These are phyloP conservation scores for Mythimna vitellina DNA, from an alignment of 2,888 invertebrate genomes.

Conservation along the genomic window DNA sequence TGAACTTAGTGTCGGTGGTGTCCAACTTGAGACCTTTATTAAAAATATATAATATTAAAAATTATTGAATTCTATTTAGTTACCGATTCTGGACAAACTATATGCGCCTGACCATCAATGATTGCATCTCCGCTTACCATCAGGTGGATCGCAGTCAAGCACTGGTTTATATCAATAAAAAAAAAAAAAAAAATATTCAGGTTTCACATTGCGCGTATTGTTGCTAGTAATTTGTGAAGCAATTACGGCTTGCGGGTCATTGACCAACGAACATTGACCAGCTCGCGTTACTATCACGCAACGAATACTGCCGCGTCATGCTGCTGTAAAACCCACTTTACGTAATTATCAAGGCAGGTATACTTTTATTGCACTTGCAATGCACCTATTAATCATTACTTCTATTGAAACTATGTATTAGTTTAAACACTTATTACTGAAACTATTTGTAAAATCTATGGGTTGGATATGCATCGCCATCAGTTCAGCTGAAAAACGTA, in stretches of 20 bases:
- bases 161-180: too few species aligned
- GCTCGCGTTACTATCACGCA: slow-evolving; percentile 7
- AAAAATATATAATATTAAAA: too few species aligned
- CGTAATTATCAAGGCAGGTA: background rate
- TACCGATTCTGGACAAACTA: too few species aligned
- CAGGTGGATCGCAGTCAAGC: too few species aligned
- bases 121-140: too few species aligned
- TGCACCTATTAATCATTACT: background rate
- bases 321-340: slow-evolving; percentile 12
- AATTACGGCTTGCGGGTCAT: slow-evolving; percentile 11
- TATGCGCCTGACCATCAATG: too few species aligned
- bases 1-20: too few species aligned
- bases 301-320: slow-evolving; percentile 6
- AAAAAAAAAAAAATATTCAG: too few species aligned
- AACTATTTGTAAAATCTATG: background rate
- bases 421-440: background rate
- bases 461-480: too few species aligned
- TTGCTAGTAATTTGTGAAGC: background rate
- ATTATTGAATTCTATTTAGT: too few species aligned
- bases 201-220: background rate
- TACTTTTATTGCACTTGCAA: background rate
- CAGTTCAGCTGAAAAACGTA: too few species aligned
- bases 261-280: slow-evolving; percentile 7
- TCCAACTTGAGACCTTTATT: too few species aligned
- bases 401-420: background rate